Conservation (phyloP, 2,888 invertebrate genomes). For the Bibio marci region DNA sequence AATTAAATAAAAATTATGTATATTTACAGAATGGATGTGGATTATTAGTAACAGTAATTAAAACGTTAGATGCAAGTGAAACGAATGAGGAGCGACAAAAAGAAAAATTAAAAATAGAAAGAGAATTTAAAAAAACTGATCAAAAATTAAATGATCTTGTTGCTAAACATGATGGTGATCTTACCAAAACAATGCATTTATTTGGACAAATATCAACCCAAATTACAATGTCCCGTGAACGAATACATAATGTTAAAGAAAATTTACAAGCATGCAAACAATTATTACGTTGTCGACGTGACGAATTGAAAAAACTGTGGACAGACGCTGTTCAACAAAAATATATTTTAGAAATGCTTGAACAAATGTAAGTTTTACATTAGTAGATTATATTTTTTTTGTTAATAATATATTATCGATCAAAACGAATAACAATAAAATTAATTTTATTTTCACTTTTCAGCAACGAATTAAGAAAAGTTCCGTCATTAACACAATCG, state of each 20-base stretch:
- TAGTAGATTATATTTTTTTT: conserved; percentile 3
- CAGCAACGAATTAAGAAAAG: conserved; percentile 58
- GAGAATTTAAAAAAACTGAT: conserved; percentile 85
- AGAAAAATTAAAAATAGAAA: conserved; percentile 84
- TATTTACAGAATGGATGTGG: conserved; percentile 45
- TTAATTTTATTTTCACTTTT: conserved; percentile 3
- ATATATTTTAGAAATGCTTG: conserved; percentile 70
- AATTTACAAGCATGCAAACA: conserved; percentile 70
- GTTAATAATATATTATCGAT: conserved; percentile 1
- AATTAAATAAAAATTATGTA: no score
- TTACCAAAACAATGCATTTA: conserved; percentile 49
- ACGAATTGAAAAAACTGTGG: conserved; percentile 88
- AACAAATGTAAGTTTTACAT: conserved; percentile 47
- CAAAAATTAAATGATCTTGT: conserved; percentile 75
- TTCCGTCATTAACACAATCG: conserved; percentile 47
- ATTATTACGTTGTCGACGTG: conserved; percentile 73
- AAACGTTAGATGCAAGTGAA: conserved; percentile 84
- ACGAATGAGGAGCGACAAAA: conserved; percentile 84
- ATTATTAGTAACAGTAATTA: conserved; percentile 84
- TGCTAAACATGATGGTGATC: conserved; percentile 70
- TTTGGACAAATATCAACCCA: conserved; percentile 61
- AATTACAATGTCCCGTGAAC: conserved; percentile 58
- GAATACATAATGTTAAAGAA: conserved; percentile 61
- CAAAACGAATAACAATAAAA: no score
- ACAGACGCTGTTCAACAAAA: conserved; percentile 92